Evolutionary conservation across 2,113 vertebrate species (phyloP).

Genomic region (Trinectes maculatus): DNA sequence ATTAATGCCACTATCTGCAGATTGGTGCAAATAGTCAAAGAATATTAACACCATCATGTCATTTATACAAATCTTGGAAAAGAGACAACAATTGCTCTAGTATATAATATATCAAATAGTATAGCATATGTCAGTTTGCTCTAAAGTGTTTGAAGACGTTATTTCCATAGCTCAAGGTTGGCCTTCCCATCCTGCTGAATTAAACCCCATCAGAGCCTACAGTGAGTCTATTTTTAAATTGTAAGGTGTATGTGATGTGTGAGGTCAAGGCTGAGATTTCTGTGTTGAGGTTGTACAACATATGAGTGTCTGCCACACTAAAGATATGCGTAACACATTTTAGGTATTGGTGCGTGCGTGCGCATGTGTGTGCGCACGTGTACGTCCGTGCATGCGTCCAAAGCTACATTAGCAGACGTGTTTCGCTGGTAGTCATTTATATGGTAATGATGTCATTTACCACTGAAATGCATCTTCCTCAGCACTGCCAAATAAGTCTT

Average conservation of each 20-base stretch:
- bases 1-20: no score
- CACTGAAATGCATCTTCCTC: slow-evolving; percentile 83
- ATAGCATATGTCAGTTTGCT: no score
- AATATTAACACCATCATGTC: background rate
- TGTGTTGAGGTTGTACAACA: background rate
- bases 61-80: no score
- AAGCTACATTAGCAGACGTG: slow-evolving; percentile 82
- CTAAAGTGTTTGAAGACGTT: background rate
- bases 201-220: slow-evolving; percentile 16
- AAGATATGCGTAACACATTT: slow-evolving; percentile 33
- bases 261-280: slow-evolving; percentile 5
- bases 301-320: slow-evolving; percentile 13
- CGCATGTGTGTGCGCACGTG: slow-evolving; percentile 7
- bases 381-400: slow-evolving; percentile 48
- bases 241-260: background rate
- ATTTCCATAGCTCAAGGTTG: background rate
- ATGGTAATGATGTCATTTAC: slow-evolving; percentile 87
- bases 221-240: slow-evolving; percentile 14
- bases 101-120: no score
- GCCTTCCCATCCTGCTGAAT: slow-evolving; percentile 1
- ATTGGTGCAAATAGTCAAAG: no score
- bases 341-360: slow-evolving; percentile 34
- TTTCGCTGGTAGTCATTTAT: slow-evolving; percentile 85
- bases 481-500: slow-evolving; percentile 77
- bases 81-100: no score